Conservation (phyloP, 2,113 vertebrate genomes). For the Larimichthys crocea region DNA sequence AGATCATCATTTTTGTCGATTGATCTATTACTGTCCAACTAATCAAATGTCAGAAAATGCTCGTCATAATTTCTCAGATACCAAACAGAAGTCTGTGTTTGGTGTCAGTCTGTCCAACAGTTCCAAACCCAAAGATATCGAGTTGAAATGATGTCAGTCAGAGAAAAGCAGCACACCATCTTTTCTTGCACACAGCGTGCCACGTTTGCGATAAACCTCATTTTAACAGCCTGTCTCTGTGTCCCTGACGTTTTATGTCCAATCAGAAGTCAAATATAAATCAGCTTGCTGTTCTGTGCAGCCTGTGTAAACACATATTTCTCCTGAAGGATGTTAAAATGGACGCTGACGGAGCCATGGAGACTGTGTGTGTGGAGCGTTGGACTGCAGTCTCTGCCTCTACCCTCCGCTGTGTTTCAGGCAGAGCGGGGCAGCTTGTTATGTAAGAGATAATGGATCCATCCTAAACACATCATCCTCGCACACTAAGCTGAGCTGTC, state of each 20-base stretch:
- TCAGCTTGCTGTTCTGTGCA: rapidly evolving
- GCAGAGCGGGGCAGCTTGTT: constrained; percentile 33
- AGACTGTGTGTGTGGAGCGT: not conserved
- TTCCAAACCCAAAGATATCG: not conserved
- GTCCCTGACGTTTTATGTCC: too few relatives aligned
- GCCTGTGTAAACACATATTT: not conserved
- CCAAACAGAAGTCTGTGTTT: not conserved
- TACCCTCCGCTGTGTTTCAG: constrained; percentile 18
- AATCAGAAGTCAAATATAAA: not conserved
- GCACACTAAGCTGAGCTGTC: constrained; percentile 25
- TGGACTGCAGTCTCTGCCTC: constrained; percentile 23
- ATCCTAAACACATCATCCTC: constrained; percentile 38
- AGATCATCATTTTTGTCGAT: too few relatives aligned
- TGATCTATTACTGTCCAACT: not conserved
- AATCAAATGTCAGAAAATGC: not conserved
- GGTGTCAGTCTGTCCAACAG: not conserved
- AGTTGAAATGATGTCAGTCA: too few relatives aligned
- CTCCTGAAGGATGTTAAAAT: constrained; percentile 51
- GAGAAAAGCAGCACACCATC: not conserved
- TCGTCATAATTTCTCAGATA: too few relatives aligned
- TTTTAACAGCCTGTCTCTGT: not conserved
- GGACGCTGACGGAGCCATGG: constrained; percentile 41
- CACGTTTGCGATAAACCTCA: not conserved
- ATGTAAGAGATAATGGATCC: constrained; percentile 65
- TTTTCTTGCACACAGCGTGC: too few relatives aligned